Evolutionary conservation across 2,797 vertebrate species (phyloP), one percentile per base, ranked within the genome.

Genomic region (Molothrus ater): DNA sequence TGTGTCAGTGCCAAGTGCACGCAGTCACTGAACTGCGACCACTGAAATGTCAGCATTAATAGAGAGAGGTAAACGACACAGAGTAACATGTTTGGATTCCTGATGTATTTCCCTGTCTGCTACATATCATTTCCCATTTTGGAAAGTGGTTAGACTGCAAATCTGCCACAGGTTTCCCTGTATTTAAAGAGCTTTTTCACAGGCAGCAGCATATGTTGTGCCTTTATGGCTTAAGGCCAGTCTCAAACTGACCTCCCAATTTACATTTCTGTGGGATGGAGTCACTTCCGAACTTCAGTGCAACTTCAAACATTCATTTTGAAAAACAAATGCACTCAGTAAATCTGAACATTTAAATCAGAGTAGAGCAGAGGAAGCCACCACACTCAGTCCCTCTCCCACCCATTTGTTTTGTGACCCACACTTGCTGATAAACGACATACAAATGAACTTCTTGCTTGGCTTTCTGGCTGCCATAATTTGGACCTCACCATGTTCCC

Each of bases 181-280:
- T 36, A 47, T 65, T 91, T 82, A 50, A 79, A 79, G 63, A 80
- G 75, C 15, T 85, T 91, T 94, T 68, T 86, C 84, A 56, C 50
- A 48, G 69, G 81, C 70, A 53, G 66, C 84, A 91, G 83, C 31
- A 17, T 59, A 50, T 86, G 65, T 63, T 81, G 40, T 79, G 80
- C 78, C 68, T 83, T 89, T 29, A 18, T 91, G 85, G 84, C 90
- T 91, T 54, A 34, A 66, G 80, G 76, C 81, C 73, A 70, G 81
- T 63, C 84, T 89, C 74, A 83, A 61, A 80, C 61, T 26, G 11
- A 78, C 86, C 61, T 94, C 65, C 59, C 79, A 68, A 20, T 90
- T 95, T 91, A 50, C 92, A 81, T 95, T 93, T 91, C 84, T 88
- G 75, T 78, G 83, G 84, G 75, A 87, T 92, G 79, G 86, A 88